Base-by-base conservation (phyloP, 2,797 vertebrate genomes). In the Phalloptychus januarius region DNA sequence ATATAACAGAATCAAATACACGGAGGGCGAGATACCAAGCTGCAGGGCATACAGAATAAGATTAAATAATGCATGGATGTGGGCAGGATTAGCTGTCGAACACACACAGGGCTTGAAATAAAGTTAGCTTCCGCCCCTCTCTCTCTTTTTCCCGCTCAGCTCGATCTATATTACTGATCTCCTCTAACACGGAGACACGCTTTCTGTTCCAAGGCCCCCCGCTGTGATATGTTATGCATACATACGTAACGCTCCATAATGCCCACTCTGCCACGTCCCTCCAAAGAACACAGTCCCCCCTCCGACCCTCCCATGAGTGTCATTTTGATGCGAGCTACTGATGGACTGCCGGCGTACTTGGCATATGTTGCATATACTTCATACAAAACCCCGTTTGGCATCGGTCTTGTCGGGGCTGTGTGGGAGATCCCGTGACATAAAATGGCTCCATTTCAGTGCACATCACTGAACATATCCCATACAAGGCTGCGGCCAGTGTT, bases 391-490 rank as follows among this genome's bases (percentile, higher is more conserved):
- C 76, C 71, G 52, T 89, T 93, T 94, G 94, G 94, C 93, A 89
- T 79, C 74, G 75, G 81, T 79, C 89, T 88, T 88, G 86, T 89
- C 54, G 5, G 11, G 88, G 58, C 91, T 83, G 81, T 82, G 91
- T 92, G 88, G 90, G 85, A 91, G 90, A 94, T 94, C 93, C 93
- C 92, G 91, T 94, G 94, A 93, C 91, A 93, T 94, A 89, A 94
- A 94, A 94, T 93, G 91, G 93, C 91, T 92, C 85, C 83, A 83
- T 93, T 93, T 94, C 92, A 90, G 90, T 79, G 76, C 89, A 88
- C 90, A 90, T 92, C 91, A 87, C 91, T 92, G 87, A 94, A 92
- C 93, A 94, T 87, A 90, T 93, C 93, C 89, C 91, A 92, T 88
- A 93, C 94, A 90, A 92, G 92, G 91, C 91, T 87, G 82, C 20